These are phyloP conservation scores for Ceraclea dissimilis DNA, from an alignment of 2,888 invertebrate species.

Conservation along the genomic window DNA sequence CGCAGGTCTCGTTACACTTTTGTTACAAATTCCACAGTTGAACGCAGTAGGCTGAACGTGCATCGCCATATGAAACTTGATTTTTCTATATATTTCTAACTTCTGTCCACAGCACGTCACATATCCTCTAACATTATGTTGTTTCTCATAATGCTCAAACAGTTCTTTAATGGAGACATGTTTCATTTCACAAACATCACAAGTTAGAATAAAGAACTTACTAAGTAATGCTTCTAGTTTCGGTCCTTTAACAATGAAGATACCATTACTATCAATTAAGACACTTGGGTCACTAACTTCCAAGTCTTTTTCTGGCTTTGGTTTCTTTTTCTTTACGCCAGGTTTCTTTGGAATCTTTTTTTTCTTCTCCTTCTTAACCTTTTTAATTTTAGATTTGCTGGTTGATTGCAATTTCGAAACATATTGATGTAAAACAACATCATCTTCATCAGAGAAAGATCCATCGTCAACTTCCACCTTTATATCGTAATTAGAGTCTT, in stretches of 20 bases:
- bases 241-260: background rate
- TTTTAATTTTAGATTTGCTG: background rate
- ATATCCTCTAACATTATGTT: slow-evolving; percentile 1
- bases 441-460: background rate
- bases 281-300: background rate
- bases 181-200: slow-evolving; percentile 2
- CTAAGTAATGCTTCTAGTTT: background rate
- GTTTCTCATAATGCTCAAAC: background rate
- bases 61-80: slow-evolving; percentile 4
- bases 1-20: background rate
- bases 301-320: background rate
- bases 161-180: background rate
- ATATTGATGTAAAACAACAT: slow-evolving; percentile 1
- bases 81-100: background rate
- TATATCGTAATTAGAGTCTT: background rate
- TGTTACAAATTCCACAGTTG: slow-evolving; percentile 1
- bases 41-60: slow-evolving; percentile 3
- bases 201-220: slow-evolving; percentile 2
- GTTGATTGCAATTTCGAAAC: background rate
- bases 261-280: slow-evolving; percentile 1
- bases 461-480: background rate
- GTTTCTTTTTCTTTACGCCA: background rate
- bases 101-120: background rate
- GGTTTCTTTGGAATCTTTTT: background rate
- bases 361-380: background rate